A percentile compares a stretch with the other conserved stretches of the same genome.
phyloP scores from a whole-genome alignment of 1,140 invertebrate species.

The Gryllus bimaculatus region DNA sequence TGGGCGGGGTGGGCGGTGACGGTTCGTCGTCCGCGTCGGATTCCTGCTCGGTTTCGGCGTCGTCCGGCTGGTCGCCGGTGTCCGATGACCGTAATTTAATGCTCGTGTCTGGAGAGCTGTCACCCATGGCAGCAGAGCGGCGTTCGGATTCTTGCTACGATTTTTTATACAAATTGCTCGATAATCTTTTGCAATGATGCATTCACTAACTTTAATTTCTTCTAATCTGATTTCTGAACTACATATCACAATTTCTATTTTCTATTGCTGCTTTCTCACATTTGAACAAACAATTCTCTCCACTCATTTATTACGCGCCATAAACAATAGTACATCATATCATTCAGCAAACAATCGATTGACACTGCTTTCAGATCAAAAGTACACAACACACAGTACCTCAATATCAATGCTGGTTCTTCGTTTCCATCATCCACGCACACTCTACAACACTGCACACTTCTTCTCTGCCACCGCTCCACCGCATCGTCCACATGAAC shows the following conservation, averaged over 20 bases:
- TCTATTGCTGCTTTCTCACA: too few relatives aligned
- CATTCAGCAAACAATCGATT: too few relatives aligned
- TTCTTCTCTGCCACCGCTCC: neutral
- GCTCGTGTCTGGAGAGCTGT: neutral
- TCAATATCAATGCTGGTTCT: neutral
- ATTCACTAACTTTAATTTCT: too few relatives aligned
- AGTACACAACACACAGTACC: neutral
- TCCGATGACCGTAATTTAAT: neutral
- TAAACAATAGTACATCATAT: too few relatives aligned
- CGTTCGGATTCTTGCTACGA: too few relatives aligned
- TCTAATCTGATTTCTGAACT: too few relatives aligned
- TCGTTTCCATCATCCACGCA: neutral
- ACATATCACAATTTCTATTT: too few relatives aligned
- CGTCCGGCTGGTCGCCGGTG: neutral
- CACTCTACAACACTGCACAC: neutral
- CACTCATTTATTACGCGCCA: too few relatives aligned
- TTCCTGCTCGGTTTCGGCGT: neutral
- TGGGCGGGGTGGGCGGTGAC: neutral
- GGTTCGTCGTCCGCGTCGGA: neutral
- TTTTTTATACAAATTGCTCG: too few relatives aligned
- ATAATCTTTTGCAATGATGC: too few relatives aligned
- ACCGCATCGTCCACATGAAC: neutral
- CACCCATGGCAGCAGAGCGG: neutral
- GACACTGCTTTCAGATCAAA: neutral
- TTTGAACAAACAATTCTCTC: too few relatives aligned